Conservation (phyloP, 1,140 invertebrate species). For the Aphis gossypii region DNA sequence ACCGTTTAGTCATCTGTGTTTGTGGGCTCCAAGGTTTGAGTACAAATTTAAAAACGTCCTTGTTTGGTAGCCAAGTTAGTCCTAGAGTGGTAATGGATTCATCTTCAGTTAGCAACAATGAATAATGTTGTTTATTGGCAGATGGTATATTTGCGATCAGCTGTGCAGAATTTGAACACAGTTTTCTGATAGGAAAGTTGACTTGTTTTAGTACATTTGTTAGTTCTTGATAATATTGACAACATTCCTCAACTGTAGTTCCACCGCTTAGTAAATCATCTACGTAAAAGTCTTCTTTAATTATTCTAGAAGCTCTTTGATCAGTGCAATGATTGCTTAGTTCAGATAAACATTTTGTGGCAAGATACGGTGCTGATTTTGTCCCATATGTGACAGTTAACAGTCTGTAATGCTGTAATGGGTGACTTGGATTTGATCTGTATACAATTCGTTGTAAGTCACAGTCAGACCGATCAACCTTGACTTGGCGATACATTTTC, state of each 20-base stretch:
- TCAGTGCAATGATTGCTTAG: neutral
- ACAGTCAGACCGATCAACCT: constrained; percentile 57
- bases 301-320: neutral
- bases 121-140: neutral
- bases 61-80: neutral
- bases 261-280: neutral
- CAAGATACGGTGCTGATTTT: neutral
- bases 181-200: neutral
- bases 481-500: constrained; percentile 64
- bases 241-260: neutral
- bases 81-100: neutral
- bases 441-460: constrained; percentile 39
- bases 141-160: neutral
- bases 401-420: neutral
- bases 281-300: neutral
- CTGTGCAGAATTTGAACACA: neutral
- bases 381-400: constrained; percentile 28
- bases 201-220: neutral
- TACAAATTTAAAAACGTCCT: neutral
- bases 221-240: neutral
- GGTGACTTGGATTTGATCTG: neutral
- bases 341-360: neutral
- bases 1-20: neutral
- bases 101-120: neutral
- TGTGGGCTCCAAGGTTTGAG: neutral